Percentiles rank a stretch among this genome's conserved stretches.
These are phyloP conservation scores for Smutsia gigantea DNA, from an alignment of 2,797 vertebrate genomes.

Conservation along the genomic window DNA sequence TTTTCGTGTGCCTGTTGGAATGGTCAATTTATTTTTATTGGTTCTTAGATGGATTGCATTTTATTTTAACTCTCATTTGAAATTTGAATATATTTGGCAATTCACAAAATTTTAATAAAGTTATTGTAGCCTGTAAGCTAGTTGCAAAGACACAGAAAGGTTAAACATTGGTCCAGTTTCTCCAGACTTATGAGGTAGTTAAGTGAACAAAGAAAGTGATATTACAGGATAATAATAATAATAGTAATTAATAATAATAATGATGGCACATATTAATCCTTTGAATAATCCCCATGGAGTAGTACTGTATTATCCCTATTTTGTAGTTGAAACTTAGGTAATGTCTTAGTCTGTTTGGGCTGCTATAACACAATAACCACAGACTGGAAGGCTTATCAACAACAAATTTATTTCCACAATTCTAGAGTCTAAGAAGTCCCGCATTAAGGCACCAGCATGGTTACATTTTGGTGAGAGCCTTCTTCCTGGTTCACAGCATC, in stretches of 20 bases:
- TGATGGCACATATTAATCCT: neutral
- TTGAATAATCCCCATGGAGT: neutral
- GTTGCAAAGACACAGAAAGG: neutral
- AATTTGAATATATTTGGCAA: neutral
- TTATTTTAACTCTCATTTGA: slow-evolving; percentile 5
- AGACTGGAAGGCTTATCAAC: neutral
- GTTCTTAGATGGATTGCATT: neutral
- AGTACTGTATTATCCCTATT: neutral
- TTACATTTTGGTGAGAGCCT: neutral
- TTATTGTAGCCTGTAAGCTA: neutral
- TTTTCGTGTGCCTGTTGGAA: too few species aligned
- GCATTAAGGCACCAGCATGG: neutral
- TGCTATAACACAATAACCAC: neutral
- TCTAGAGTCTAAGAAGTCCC: neutral
- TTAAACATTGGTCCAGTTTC: neutral
- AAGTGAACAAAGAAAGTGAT: slow-evolving; percentile 8
- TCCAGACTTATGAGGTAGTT: neutral
- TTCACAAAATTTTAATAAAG: neutral
- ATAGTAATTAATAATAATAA: too few species aligned
- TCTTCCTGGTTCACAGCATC: neutral
- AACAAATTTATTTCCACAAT: neutral
- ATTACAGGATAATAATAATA: neutral
- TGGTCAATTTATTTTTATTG: neutral
- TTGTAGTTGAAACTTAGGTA: neutral
- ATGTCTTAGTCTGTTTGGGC: neutral